Conservation (phyloP, 2,888 invertebrate species). For the Temnothorax unifasciatus region DNA sequence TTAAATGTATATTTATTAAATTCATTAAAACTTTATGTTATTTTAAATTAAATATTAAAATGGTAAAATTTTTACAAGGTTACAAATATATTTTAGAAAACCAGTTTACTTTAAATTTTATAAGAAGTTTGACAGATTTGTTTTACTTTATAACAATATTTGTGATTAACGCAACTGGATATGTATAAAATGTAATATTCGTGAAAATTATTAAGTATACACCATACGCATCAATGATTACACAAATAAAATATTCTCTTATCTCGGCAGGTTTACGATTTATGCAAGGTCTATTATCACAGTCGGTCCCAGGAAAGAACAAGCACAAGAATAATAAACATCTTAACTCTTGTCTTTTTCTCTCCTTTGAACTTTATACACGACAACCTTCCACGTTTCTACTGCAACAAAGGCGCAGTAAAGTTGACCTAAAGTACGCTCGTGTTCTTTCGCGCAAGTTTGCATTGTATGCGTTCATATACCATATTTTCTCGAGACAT, state of each 20-base stretch:
- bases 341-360: conserved; percentile 21
- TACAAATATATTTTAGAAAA: not conserved
- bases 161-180: not conserved
- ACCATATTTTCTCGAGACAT: conserved; percentile 17
- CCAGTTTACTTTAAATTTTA: conserved; percentile 16
- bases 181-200: conserved; percentile 23
- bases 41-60: not conserved
- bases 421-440: conserved; percentile 18
- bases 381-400: conserved; percentile 8
- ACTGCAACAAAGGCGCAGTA: not conserved
- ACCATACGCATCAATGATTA: not conserved
- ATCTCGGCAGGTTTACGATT: not conserved
- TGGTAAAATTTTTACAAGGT: not conserved
- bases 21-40: not conserved
- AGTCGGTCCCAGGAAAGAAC: not conserved
- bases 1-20: too few species aligned
- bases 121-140: not conserved
- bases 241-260: conserved; percentile 22
- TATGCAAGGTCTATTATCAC: conserved; percentile 21
- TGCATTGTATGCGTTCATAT: not conserved
- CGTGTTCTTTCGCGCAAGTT: conserved; percentile 13
- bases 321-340: conserved; percentile 44
- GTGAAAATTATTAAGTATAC: not conserved
- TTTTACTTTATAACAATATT: not conserved
- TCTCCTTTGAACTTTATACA: conserved; percentile 43